phyloP scores from a whole-genome alignment of 2,888 invertebrate genomes.

The Perizoma affinitatum region DNA sequence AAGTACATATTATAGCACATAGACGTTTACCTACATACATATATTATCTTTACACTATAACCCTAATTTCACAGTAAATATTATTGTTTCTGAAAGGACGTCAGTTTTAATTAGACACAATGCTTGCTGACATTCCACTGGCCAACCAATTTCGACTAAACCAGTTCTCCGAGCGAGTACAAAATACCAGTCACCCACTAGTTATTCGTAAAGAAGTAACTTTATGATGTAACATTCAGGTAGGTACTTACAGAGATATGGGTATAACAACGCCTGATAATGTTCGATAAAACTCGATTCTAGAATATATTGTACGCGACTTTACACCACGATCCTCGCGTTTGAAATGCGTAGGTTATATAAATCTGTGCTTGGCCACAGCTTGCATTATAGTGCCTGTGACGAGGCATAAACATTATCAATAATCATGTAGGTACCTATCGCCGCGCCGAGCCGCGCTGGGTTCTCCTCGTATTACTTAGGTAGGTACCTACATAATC shows the following conservation, averaged over 20 bases:
- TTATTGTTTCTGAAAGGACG: too few relatives aligned
- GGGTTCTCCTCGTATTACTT: too few relatives aligned
- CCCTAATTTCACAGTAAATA: too few relatives aligned
- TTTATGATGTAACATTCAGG: neutral
- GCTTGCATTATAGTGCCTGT: neutral
- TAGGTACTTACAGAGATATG: slow-evolving; percentile 5
- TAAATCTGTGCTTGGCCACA: neutral
- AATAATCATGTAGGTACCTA: too few relatives aligned
- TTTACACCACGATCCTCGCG: slow-evolving; percentile 2
- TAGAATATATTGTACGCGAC: neutral
- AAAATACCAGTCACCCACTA: neutral
- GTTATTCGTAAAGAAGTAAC: neutral
- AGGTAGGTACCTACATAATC: too few relatives aligned
- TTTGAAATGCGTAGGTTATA: neutral
- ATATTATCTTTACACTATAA: too few relatives aligned
- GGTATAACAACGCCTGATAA: slow-evolving; percentile 4
- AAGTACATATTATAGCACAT: too few relatives aligned
- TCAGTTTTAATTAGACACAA: too few relatives aligned
- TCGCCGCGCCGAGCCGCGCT: too few relatives aligned
- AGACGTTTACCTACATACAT: too few relatives aligned
- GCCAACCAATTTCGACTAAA: neutral
- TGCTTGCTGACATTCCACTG: too few relatives aligned
- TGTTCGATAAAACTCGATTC: slow-evolving; percentile 9
- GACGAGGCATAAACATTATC: too few relatives aligned
- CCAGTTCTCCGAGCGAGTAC: slow-evolving; percentile 3